Evolutionary conservation across 2,797 vertebrate genomes (phyloP).

Genomic region (Macropus fuliginosus): DNA sequence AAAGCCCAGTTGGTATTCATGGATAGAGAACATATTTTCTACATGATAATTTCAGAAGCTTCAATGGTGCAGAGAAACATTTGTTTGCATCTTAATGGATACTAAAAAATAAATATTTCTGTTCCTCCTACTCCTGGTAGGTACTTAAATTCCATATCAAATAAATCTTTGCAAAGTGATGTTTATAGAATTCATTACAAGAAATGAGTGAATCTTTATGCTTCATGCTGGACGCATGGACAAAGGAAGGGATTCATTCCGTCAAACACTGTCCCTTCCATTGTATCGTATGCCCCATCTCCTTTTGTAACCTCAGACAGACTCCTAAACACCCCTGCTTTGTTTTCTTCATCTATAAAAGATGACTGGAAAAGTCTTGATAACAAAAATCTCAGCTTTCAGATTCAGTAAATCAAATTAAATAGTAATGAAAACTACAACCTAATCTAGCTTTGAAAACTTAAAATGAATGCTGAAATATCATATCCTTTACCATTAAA

Average conservation of each 20-base stretch:
- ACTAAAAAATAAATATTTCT: conserved; percentile 56
- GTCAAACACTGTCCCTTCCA: conserved; percentile 1
- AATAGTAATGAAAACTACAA: conserved; percentile 54
- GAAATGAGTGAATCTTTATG: conserved; percentile 62
- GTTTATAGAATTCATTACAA: conserved; percentile 44
- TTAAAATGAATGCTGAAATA: conserved; percentile 18
- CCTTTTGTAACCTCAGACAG: conserved; percentile 55
- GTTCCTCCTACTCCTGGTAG: conserved; percentile 46
- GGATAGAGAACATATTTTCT: conserved; percentile 58
- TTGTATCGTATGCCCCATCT: conserved; percentile 48
- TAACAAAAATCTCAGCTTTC: conserved; percentile 19
- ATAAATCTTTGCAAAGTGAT: conserved; percentile 65
- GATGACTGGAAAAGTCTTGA: conserved; percentile 29
- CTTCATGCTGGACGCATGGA: conserved; percentile 13
- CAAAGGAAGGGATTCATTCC: conserved; percentile 69
- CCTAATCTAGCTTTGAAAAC: neutral
- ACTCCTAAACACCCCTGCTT: conserved; percentile 42
- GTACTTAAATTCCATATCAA: conserved; percentile 68
- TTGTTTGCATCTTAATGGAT: conserved; percentile 57
- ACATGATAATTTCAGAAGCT: conserved; percentile 50
- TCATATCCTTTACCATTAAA: conserved; percentile 42
- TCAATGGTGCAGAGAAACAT: conserved; percentile 42
- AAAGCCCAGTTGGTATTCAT: conserved; percentile 41
- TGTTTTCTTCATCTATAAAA: conserved; percentile 59
- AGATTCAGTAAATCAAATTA: conserved; percentile 15